Percentiles rank a stretch among this genome's conserved stretches.
phyloP scores from a whole-genome alignment of 2,797 vertebrate species.

The Gymnocypris eckloni region DNA sequence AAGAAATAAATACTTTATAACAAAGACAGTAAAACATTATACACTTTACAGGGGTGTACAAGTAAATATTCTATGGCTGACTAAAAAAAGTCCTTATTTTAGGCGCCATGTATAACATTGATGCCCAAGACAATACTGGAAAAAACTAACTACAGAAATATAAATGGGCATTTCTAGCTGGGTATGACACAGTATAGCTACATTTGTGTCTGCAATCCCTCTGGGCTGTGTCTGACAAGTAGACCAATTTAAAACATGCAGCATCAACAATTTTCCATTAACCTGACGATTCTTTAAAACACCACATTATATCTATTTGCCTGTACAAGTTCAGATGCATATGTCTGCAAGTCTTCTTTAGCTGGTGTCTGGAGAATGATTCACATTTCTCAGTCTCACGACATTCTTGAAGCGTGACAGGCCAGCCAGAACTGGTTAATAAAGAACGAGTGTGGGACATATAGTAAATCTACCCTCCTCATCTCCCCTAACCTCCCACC shows the following conservation, averaged over 20 bases:
- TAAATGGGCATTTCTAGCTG: neutral
- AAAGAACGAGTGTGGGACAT: constrained; percentile 6
- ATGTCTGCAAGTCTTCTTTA: constrained; percentile 16
- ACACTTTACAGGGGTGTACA: neutral
- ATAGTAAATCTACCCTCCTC: constrained; percentile 42
- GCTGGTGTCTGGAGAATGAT: constrained; percentile 15
- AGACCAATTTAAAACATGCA: neutral
- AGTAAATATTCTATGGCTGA: neutral
- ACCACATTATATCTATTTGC: constrained; percentile 20
- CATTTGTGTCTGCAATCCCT: neutral
- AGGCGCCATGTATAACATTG: neutral
- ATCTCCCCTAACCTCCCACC: constrained; percentile 31
- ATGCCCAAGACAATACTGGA: neutral
- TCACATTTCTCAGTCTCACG: constrained; percentile 7
- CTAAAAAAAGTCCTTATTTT: neutral
- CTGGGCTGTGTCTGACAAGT: neutral
- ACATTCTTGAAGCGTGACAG: neutral
- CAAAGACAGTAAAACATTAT: neutral
- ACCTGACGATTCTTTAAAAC: constrained; percentile 22
- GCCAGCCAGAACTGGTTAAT: constrained; percentile 31
- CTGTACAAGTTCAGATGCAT: constrained; percentile 20
- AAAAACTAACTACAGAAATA: neutral
- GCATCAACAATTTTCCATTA: neutral
- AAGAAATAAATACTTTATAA: too few species aligned
- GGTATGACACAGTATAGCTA: neutral